Percentiles rank a stretch among this genome's conserved stretches.
phyloP scores from a whole-genome alignment of 1,140 invertebrate species.

The Oreohelix idahoensis region DNA sequence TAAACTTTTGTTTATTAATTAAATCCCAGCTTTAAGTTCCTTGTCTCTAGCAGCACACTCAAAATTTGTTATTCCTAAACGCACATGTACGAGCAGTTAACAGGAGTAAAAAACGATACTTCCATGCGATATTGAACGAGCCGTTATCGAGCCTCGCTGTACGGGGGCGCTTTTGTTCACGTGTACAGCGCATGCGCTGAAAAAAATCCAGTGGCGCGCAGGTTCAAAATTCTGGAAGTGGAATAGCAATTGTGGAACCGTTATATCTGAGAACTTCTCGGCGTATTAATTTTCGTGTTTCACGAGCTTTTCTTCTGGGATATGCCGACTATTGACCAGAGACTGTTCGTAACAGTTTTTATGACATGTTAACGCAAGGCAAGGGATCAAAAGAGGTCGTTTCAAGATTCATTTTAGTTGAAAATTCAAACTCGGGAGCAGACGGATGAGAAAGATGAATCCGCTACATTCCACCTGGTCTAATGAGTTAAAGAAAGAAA shows the following conservation, averaged over 20 bases:
- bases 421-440: neutral
- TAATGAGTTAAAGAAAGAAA: neutral
- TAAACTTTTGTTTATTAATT: too few species aligned
- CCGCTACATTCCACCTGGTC: neutral
- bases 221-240: neutral
- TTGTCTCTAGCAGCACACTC: too few species aligned
- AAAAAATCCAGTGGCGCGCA: constrained; percentile 20
- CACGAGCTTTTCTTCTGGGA: neutral
- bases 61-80: neutral
- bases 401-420: neutral
- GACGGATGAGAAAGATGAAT: neutral
- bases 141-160: neutral
- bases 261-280: neutral
- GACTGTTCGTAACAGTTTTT: neutral
- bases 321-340: neutral
- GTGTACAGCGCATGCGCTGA: constrained; percentile 21
- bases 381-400: neutral
- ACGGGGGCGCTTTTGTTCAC: constrained; percentile 12
- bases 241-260: neutral
- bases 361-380: neutral
- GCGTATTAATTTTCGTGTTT: neutral
- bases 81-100: neutral
- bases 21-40: too few species aligned
- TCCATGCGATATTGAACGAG: neutral
- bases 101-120: neutral